Conservation (phyloP, 2,113 vertebrate species). For the Cnemophilus loriae region DNA sequence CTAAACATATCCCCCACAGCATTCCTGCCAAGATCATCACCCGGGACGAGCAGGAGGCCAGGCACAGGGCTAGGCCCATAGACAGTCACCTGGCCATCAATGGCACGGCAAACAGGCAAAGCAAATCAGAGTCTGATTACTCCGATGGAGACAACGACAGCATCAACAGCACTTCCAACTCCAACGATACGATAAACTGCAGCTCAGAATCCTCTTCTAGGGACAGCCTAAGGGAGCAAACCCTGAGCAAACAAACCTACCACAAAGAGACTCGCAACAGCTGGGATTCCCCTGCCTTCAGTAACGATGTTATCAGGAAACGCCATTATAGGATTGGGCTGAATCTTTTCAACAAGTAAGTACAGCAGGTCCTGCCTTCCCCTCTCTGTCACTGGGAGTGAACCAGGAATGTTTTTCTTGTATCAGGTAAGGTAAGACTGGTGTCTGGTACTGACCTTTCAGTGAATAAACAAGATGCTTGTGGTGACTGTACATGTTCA, state of each 20-base stretch:
- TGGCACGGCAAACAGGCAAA: slow-evolving; percentile 88
- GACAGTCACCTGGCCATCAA: slow-evolving; percentile 93
- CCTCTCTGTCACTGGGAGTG: background rate
- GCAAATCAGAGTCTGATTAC: slow-evolving; percentile 95
- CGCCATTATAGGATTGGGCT: slow-evolving; percentile 95
- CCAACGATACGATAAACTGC: slow-evolving; percentile 96
- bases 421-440: background rate
- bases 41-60: slow-evolving; percentile 81
- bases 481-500: background rate
- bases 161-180: slow-evolving; percentile 97
- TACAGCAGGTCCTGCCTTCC: background rate
- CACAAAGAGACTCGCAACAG: slow-evolving; percentile 98
- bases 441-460: background rate
- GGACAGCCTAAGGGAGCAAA: slow-evolving; percentile 93
- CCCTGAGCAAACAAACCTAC: slow-evolving; percentile 95
- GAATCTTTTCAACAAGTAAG: slow-evolving; percentile 99
- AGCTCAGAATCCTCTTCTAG: slow-evolving; percentile 94
- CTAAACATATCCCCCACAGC: slow-evolving; percentile 82
- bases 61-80: slow-evolving; percentile 80
- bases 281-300: slow-evolving; percentile 98
- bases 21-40: slow-evolving; percentile 79
- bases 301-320: slow-evolving; percentile 94
- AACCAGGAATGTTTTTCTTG: background rate
- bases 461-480: background rate
- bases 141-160: slow-evolving; percentile 97